These are phyloP conservation scores for Dicrurus megarhynchus DNA, from an alignment of 2,113 vertebrate genomes.

Conservation along the genomic window DNA sequence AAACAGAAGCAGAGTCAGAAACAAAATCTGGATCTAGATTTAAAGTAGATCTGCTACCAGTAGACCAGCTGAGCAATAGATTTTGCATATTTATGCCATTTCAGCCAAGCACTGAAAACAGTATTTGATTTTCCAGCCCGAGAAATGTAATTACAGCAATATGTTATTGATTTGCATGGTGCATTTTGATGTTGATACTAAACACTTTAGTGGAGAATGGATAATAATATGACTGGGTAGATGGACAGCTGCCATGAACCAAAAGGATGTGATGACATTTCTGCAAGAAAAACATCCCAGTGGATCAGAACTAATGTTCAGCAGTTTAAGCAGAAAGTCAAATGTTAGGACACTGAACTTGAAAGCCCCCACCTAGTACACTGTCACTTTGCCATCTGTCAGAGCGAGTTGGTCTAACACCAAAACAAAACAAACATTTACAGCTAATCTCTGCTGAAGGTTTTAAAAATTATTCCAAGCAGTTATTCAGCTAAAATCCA, in stretches of 20 bases:
- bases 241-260: conserved; percentile 48
- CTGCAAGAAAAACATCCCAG: conserved; percentile 15
- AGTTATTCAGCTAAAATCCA: background rate
- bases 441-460: background rate
- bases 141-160: conserved; percentile 42
- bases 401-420: background rate
- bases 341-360: background rate
- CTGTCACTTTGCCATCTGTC: background rate
- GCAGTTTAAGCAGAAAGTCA: background rate
- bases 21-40: conserved; percentile 21
- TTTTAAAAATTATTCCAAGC: background rate
- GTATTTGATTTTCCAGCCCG: background rate
- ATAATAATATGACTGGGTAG: background rate
- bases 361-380: background rate
- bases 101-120: background rate
- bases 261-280: conserved; percentile 43
- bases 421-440: background rate
- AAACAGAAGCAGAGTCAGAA: conserved; percentile 48
- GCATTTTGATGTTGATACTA: conserved; percentile 28
- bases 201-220: background rate
- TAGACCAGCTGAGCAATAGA: background rate
- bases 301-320: background rate
- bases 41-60: conserved; percentile 16
- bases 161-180: conserved; percentile 46
- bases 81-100: conserved; percentile 4